Evolutionary conservation across 2,888 invertebrate genomes (phyloP), one percentile per base, ranked within the genome.

Genomic region (Zeuzera pyrina): DNA sequence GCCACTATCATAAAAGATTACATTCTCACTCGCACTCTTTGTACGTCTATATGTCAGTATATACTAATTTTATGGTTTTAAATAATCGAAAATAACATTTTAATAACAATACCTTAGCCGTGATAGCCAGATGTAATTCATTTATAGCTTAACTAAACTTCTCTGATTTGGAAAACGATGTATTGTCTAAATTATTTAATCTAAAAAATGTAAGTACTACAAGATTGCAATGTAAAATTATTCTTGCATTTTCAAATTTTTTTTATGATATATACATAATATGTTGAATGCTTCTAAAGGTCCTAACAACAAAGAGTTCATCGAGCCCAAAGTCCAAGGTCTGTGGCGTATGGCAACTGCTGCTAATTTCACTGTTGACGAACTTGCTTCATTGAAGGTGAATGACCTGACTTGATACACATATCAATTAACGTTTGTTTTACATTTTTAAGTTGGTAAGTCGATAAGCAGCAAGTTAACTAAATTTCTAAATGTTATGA

Each of bases 321-420:
- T 93, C 25, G 97, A 97, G 57, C 93, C 94, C 0, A 93, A 94
- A 76, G 96, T 97, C 1, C 92, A 94, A 64, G 91, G 91, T 0
- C 73, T 97, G 15, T 97, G 97, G 97, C 88, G 88, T 47, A 78
- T 93, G 35, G 97, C 96, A 2, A 63, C 90, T 11, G 86, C 90
- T 31, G 88, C 90, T 7, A 91, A 94, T 63, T 97, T 97, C 67
- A 88, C 90, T 12, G 84, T 88, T 0, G 89, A 91, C 37, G 96
- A 97, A 70, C 78, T 97, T 7, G 88, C 89, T 34, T 95, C 95
- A 0, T 81, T 97, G 27, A 91, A 91, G 84, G 92, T 91, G 73
- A n/a, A n/a, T n/a, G n/a, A n/a, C n/a, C n/a, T n/a, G n/a, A n/a
- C n/a, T n/a, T n/a, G n/a, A n/a, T n/a, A n/a, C n/a, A n/a, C n/a